Evolutionary conservation across 2,888 invertebrate genomes (phyloP).

Genomic region (Panzeria rudis): DNA sequence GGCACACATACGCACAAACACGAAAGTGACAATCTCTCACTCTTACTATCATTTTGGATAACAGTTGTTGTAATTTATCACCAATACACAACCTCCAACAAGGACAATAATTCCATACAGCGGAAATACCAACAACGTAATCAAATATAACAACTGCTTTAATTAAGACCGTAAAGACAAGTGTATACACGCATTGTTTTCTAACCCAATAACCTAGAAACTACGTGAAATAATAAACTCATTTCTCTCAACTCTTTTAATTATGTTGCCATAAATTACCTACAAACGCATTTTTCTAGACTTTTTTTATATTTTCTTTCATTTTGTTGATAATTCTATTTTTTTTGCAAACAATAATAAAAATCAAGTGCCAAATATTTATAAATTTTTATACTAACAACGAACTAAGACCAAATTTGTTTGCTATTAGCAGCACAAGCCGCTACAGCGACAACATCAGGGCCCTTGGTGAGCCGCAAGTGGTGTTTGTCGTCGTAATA

Average conservation of each 20-base stretch:
- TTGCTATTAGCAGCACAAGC: slow-evolving; percentile 39
- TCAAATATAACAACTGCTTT: slow-evolving; percentile 15
- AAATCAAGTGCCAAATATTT: slow-evolving; percentile 68
- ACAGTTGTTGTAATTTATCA: slow-evolving; percentile 38
- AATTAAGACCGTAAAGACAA: slow-evolving; percentile 42
- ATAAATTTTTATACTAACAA: slow-evolving; percentile 52
- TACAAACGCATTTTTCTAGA: slow-evolving; percentile 30
- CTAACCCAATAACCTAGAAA: slow-evolving; percentile 67
- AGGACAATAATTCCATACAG: slow-evolving; percentile 66
- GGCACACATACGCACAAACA: neutral
- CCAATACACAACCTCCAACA: slow-evolving; percentile 62
- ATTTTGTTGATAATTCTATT: slow-evolving; percentile 56
- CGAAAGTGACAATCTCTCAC: slow-evolving; percentile 53
- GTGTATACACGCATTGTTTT: slow-evolving; percentile 22
- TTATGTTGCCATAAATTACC: slow-evolving; percentile 73
- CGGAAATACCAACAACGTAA: slow-evolving; percentile 10
- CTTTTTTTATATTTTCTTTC: slow-evolving; percentile 53
- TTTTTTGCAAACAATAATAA: slow-evolving; percentile 8
- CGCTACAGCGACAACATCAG: slow-evolving; percentile 47
- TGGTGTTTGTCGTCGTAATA: slow-evolving; percentile 33
- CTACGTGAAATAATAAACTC: slow-evolving; percentile 36
- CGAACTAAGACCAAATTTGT: slow-evolving; percentile 60
- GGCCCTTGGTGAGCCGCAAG: slow-evolving; percentile 43
- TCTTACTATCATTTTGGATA: slow-evolving; percentile 44
- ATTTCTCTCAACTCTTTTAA: slow-evolving; percentile 40